phyloP scores from a whole-genome alignment of 2,113 vertebrate genomes.

The Hassar affinis region DNA sequence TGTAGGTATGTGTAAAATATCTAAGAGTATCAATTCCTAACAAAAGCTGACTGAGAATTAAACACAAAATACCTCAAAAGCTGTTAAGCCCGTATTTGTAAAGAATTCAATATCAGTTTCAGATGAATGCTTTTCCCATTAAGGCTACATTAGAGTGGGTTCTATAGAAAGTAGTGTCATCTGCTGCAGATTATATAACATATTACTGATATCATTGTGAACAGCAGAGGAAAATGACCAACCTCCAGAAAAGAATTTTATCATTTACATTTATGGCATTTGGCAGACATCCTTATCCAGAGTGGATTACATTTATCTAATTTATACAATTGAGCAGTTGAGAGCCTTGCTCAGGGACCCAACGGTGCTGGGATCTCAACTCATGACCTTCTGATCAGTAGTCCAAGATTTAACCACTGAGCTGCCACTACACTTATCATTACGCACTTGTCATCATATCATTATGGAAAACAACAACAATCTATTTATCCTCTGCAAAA shows the following conservation, averaged over 20 bases:
- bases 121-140: not conserved
- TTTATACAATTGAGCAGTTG: too few relatives aligned
- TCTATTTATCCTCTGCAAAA: not conserved
- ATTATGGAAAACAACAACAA: not conserved
- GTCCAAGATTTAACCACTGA: not conserved
- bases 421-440: too few relatives aligned
- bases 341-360: too few relatives aligned
- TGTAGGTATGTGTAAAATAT: not conserved
- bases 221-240: not conserved
- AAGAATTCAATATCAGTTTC: too few relatives aligned
- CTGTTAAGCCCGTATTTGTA: slow-evolving; percentile 15
- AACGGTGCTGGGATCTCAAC: too few relatives aligned
- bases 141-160: not conserved
- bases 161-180: not conserved
- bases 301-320: too few relatives aligned
- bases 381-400: too few relatives aligned
- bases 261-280: too few relatives aligned
- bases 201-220: not conserved
- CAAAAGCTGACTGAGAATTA: slow-evolving; percentile 17
- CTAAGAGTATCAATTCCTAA: slow-evolving; percentile 2
- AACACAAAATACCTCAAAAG: slow-evolving; percentile 6
- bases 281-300: too few relatives aligned
- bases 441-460: too few relatives aligned
- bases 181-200: not conserved
- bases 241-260: too few relatives aligned